Evolutionary conservation across 2,888 invertebrate genomes (phyloP).

Genomic region (Epinotia nisella): DNA sequence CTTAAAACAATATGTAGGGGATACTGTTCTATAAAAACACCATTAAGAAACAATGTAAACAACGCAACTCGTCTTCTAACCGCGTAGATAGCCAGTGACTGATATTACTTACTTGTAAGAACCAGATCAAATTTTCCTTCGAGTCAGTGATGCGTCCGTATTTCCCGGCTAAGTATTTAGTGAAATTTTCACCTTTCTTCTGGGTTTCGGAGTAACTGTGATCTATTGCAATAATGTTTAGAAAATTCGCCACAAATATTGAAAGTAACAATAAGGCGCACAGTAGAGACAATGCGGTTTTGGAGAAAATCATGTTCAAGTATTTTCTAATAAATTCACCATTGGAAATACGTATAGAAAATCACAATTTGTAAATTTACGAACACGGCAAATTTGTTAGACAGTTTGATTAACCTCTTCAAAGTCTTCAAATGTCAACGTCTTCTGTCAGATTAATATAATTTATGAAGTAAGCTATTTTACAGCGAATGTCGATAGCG

Average conservation of each 20-base stretch:
- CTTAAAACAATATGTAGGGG: too few species aligned
- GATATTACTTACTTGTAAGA: conserved; percentile 87
- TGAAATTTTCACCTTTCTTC: conserved; percentile 66
- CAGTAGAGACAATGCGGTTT: conserved; percentile 85
- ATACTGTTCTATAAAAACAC: too few species aligned
- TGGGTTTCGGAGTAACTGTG: conserved; percentile 70
- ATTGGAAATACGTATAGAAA: conserved; percentile 3
- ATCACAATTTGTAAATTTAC: conserved; percentile 21
- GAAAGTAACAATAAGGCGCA: conserved; percentile 87
- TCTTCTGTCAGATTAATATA: background rate
- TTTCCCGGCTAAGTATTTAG: conserved; percentile 66
- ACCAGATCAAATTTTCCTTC: conserved; percentile 88
- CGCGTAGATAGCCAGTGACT: background rate
- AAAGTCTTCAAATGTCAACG: background rate
- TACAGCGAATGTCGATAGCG: too few species aligned
- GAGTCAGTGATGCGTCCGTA: conserved; percentile 82
- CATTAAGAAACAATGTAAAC: too few species aligned
- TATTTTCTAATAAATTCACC: conserved; percentile 22
- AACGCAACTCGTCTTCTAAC: background rate
- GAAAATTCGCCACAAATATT: conserved; percentile 88
- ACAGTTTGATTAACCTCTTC: background rate
- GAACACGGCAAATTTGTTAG: conserved; percentile 24
- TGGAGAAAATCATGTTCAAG: conserved; percentile 86
- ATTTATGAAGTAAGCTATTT: conserved; percentile 10
- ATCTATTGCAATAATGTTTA: conserved; percentile 87